Evolutionary conservation across 2,888 invertebrate species (phyloP).

Genomic region (Perizoma flavofasciatum): DNA sequence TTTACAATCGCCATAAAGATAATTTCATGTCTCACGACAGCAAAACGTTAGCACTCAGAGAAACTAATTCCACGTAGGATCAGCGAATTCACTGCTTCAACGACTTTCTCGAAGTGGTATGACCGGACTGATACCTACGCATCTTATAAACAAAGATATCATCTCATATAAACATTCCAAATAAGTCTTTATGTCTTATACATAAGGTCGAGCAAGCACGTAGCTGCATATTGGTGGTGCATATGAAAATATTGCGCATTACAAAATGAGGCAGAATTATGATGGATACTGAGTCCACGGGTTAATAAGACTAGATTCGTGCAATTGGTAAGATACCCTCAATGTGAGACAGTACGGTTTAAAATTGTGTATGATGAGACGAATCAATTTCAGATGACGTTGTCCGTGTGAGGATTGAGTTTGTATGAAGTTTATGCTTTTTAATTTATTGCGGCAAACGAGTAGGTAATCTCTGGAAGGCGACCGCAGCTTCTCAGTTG

Average conservation of each 20-base stretch:
- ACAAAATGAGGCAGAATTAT: constrained; percentile 81
- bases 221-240: constrained; percentile 51
- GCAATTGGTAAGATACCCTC: constrained; percentile 29
- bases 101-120: constrained; percentile 53
- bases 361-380: constrained; percentile 36
- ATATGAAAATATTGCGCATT: constrained; percentile 74
- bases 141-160: constrained; percentile 50
- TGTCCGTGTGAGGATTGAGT: constrained; percentile 14
- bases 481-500: not conserved
- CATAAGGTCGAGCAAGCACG: constrained; percentile 42
- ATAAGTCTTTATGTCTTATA: constrained; percentile 43
- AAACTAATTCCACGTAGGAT: constrained; percentile 24
- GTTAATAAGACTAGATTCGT: constrained; percentile 75
- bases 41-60: constrained; percentile 9
- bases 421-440: constrained; percentile 20
- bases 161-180: constrained; percentile 36
- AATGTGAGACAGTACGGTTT: constrained; percentile 35
- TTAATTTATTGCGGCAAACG: constrained; percentile 16
- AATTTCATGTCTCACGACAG: constrained; percentile 9
- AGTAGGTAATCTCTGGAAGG: not conserved
- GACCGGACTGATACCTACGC: constrained; percentile 56
- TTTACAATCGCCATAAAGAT: constrained; percentile 4
- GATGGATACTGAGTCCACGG: constrained; percentile 80
- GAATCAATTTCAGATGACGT: constrained; percentile 55
- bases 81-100: constrained; percentile 16